Base-by-base conservation (phyloP, 2,113 vertebrate species). In the Acanthisitta chloris region DNA sequence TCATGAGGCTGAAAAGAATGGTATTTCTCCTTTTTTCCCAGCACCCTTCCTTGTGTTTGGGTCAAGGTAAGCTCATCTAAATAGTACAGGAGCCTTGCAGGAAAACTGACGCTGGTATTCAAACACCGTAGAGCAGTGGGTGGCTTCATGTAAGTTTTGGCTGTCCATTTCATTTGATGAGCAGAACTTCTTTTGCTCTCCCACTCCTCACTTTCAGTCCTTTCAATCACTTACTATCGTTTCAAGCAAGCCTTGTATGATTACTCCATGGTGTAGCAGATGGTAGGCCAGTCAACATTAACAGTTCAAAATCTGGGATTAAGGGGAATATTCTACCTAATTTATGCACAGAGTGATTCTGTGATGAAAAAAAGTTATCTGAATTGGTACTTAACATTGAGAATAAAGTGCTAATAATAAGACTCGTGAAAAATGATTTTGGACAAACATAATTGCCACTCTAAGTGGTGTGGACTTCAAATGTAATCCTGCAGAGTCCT, bases 381-480 rank as follows among this genome's bases (percentile, higher is more conserved):
- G 24, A 94, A 80, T 42, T 70, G 26, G 34, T 90, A 59, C 55
- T 93, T 88, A 80, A 62, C 42, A 64, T n/a, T 64, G 52, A 88
- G 51, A 92, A 83, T 81, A 51, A 90, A 91, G 71, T 59, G n/a
- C 36, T 86, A 81, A 70, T 89, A 20, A 3, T 83, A 88, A 70
- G 36, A 81, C 25, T 64, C 74, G 55, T 3, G 28, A 93, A 86
- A 93, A 83, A 86, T 67, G 13, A 26, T 83, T 67, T 24, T 12
- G 40, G 34, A 86, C 55, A 66, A 89, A 43, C 25, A 21, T 87
- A 95, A 91, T 52, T 85, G 40, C 61, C 52, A 69, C 43, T 48
- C 28, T 83, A 70, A 95, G 71, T 92, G 64, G 38, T 72, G 25
- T 88, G 87, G 64, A 71, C 92, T 86, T 96, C 51, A 78, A 82